These are phyloP conservation scores for Variabilichromis moorii DNA, from an alignment of 2,113 vertebrate genomes.

Conservation along the genomic window DNA sequence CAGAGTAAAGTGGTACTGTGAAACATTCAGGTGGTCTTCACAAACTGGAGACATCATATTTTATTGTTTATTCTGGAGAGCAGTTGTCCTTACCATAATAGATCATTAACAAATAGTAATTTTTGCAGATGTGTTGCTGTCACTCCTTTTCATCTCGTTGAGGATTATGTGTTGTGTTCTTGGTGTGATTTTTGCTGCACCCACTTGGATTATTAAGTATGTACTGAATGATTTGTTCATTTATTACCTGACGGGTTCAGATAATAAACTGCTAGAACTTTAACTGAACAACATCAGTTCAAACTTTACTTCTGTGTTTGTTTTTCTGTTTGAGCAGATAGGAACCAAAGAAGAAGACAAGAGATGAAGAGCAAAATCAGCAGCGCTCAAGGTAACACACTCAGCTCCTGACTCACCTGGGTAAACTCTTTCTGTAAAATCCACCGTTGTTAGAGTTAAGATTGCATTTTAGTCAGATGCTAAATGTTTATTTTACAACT, in stretches of 20 bases:
- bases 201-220: background rate
- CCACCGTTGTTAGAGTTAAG: background rate
- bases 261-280: background rate
- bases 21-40: background rate
- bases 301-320: background rate
- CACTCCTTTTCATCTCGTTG: background rate
- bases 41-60: background rate
- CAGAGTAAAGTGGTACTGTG: background rate
- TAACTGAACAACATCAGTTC: background rate
- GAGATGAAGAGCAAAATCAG: conserved; percentile 55
- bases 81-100: background rate
- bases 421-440: background rate
- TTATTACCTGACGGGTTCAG: background rate
- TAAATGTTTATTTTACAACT: accelerated
- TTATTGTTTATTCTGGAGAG: background rate
- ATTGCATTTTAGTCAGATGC: background rate
- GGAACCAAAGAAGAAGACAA: background rate
- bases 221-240: background rate
- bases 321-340: background rate
- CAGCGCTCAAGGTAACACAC: conserved; percentile 33
- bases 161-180: background rate
- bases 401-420: background rate
- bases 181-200: background rate
- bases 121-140: background rate
- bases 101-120: background rate